A percentile compares a stretch with the other conserved stretches of the same genome.
Conservation (phyloP, 1,140 invertebrate species). For the Drosophila oshimai region DNA sequence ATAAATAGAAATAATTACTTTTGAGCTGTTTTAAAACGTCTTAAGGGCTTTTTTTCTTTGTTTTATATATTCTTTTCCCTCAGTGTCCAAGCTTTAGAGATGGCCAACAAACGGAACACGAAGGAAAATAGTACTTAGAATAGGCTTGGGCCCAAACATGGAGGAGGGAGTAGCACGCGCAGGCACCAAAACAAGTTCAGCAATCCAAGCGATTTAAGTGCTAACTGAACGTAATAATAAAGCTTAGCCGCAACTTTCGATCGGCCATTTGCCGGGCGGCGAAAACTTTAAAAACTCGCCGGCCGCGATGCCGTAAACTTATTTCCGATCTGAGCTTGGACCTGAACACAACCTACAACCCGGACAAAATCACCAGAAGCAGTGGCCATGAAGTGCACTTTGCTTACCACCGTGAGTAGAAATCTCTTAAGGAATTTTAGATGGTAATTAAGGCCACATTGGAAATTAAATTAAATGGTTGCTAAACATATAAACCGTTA, state of each 20-base stretch:
- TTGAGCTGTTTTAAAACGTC: too few species aligned
- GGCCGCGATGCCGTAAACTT: slow-evolving; percentile 46
- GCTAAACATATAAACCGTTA: too few species aligned
- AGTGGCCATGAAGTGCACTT: slow-evolving; percentile 61
- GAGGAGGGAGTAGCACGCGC: slow-evolving; percentile 25
- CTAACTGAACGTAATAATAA: slow-evolving; percentile 60
- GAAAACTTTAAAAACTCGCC: slow-evolving; percentile 64
- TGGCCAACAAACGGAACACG: slow-evolving; percentile 8
- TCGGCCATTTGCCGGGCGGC: background rate
- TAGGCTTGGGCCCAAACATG: slow-evolving; percentile 3
- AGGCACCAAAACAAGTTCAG: slow-evolving; percentile 35
- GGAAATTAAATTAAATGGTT: too few species aligned
- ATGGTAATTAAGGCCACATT: too few species aligned
- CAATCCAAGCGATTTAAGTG: slow-evolving; percentile 35
- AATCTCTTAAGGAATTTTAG: background rate
- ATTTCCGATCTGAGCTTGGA: slow-evolving; percentile 68
- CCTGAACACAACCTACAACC: slow-evolving; percentile 40
- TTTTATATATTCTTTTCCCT: background rate
- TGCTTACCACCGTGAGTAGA: slow-evolving; percentile 67
- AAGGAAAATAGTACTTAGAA: slow-evolving; percentile 3
- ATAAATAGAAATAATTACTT: too few species aligned
- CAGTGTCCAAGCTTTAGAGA: background rate
- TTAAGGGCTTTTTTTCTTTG: background rate
- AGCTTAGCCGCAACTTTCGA: slow-evolving; percentile 58
- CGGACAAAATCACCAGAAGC: slow-evolving; percentile 9